Conservation (phyloP, 2,888 invertebrate genomes). For the Tanypteryx hageni region DNA sequence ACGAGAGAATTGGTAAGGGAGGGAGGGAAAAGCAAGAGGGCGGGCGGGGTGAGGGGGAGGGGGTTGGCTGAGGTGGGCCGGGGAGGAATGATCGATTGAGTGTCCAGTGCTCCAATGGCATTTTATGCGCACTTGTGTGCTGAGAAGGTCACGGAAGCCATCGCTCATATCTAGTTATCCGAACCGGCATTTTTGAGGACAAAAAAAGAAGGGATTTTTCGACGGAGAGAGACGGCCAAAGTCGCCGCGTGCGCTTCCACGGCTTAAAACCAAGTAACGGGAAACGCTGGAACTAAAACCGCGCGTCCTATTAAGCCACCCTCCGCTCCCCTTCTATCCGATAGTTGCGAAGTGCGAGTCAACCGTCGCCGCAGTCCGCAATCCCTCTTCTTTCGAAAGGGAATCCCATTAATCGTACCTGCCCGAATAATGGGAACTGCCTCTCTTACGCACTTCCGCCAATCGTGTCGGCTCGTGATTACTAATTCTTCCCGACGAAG, state of each 20-base stretch:
- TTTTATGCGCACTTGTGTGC: slow-evolving; percentile 35
- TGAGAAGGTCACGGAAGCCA: slow-evolving; percentile 11
- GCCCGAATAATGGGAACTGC: background rate
- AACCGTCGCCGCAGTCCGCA: background rate
- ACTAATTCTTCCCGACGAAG: no score
- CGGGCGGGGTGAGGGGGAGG: background rate
- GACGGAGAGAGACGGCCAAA: background rate
- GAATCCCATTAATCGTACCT: background rate
- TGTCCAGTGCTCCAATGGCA: slow-evolving; percentile 42
- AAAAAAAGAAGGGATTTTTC: background rate
- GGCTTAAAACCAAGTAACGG: background rate
- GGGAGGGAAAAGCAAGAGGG: background rate
- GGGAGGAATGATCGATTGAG: slow-evolving; percentile 48
- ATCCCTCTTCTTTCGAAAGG: background rate
- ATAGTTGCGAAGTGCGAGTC: background rate
- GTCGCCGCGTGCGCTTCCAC: background rate
- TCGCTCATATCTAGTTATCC: slow-evolving; percentile 3
- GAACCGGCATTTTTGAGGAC: slow-evolving; percentile 14
- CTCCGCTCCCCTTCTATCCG: background rate
- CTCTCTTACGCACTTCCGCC: no score
- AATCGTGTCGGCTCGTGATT: no score
- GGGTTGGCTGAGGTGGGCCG: background rate
- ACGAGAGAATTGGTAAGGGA: no score
- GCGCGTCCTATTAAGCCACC: background rate
- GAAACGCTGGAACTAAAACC: background rate